Evolutionary conservation across 64 coral and sea anemone species (phyloP), one percentile per base, ranked within the genome.

Genomic region (Pachyseris speciosa): DNA sequence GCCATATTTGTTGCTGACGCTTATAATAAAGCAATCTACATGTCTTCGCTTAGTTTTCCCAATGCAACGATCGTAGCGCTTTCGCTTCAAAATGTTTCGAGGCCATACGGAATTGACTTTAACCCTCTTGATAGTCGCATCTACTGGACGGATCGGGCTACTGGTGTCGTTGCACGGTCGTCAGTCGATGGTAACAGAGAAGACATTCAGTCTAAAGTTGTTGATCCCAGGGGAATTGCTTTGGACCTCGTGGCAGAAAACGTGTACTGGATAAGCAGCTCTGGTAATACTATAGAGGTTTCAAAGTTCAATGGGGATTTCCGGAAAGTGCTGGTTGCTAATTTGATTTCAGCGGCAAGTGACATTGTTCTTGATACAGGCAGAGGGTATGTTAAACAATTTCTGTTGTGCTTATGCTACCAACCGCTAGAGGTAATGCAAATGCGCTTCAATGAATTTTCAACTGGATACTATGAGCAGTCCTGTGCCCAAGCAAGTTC

Each of bases 161-260:
- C 7, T 48, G 87, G 87, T 36, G 12, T 37, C 17, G 66, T 80
- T 17, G 40, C 26, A 15, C 75, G 87, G 12, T 20, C 41, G 20
- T 79, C 36, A 42, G 5, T 90, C 17, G 65, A 90, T 65, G 87
- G 87, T 11, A 79, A 33, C 42, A 44, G 55, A 26, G 75, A 78
- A 69, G 20, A 60, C 19, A 55, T 80, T 60, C 77, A 34, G n/a
- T 37, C 32, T 1, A 22, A 26, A 0, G 1, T 60, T 40, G 4
- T 17, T 37, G 1, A 0, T 27, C 87, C 87, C 12, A 17, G 25
- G 9, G 87, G 74, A 20, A 43, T 68, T 36, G 87, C 38, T 3
- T n/a, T 90, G 3, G 87, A 90, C 31, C 42, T 68, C 26, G 65
- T 90, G 30, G 87, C 59, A 64, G 73, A 75, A 47, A 90, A 90